Evolutionary conservation across 1,140 invertebrate species (phyloP).

Genomic region (Lethocerus indicus): DNA sequence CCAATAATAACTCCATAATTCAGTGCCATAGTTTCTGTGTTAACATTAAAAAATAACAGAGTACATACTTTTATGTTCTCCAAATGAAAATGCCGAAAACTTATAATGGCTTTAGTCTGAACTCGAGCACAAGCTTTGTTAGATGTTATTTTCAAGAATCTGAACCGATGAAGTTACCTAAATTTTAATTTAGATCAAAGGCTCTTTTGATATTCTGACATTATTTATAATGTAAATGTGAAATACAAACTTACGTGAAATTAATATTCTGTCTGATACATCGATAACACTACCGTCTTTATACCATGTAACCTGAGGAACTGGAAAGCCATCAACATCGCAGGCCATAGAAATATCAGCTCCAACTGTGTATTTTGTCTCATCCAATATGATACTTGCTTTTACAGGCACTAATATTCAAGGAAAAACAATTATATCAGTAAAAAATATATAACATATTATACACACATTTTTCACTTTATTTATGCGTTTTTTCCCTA

Average conservation of each 20-base stretch:
- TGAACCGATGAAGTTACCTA: no score
- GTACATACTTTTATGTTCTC: no score
- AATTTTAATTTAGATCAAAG: no score
- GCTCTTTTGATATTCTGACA: neutral
- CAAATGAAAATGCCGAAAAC: no score
- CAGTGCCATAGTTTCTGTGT: no score
- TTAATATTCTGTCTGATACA: slow-evolving; percentile 28
- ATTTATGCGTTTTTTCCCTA: neutral
- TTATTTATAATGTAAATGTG: neutral
- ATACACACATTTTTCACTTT: neutral
- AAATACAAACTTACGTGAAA: slow-evolving; percentile 34
- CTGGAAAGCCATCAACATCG: slow-evolving; percentile 55
- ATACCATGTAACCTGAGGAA: slow-evolving; percentile 56
- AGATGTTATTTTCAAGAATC: no score
- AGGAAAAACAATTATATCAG: neutral
- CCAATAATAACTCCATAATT: no score
- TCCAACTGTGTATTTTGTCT: slow-evolving; percentile 36
- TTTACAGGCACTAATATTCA: slow-evolving; percentile 34
- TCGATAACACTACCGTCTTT: slow-evolving; percentile 43
- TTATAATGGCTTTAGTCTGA: no score
- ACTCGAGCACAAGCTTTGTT: no score
- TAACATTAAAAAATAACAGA: no score
- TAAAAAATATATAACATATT: neutral
- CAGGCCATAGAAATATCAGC: slow-evolving; percentile 53
- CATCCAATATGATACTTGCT: slow-evolving; percentile 34